These are phyloP conservation scores for Scleropages formosus DNA, from an alignment of 2,797 vertebrate species.

Conservation along the genomic window DNA sequence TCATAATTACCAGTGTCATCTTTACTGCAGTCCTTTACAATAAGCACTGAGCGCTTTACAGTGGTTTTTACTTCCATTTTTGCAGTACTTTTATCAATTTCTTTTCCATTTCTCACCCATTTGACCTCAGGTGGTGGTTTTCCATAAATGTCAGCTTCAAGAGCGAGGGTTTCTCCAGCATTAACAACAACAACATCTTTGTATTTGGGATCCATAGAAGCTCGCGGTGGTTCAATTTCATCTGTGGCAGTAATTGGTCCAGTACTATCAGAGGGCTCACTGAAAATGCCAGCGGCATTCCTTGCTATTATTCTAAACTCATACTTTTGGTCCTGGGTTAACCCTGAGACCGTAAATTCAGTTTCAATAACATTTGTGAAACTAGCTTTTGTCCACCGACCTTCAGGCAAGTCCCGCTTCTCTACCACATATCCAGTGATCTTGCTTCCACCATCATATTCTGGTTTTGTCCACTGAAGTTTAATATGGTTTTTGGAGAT, in stretches of 20 bases:
- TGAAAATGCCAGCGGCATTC: slow-evolving; percentile 90
- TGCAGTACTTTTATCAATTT: slow-evolving; percentile 78
- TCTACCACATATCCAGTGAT: slow-evolving; percentile 95
- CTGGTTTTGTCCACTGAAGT: slow-evolving; percentile 92
- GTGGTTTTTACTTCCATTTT: slow-evolving; percentile 90
- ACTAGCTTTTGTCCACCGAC: slow-evolving; percentile 93
- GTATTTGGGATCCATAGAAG: slow-evolving; percentile 95
- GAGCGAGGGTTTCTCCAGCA: slow-evolving; percentile 85
- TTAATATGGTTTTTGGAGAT: slow-evolving; percentile 86
- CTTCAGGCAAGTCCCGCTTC: slow-evolving; percentile 88
- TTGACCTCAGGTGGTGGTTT: slow-evolving; percentile 86
- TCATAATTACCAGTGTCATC: slow-evolving; percentile 88
- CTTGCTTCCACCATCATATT: slow-evolving; percentile 97
- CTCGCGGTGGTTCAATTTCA: slow-evolving; percentile 91
- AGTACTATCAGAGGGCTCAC: slow-evolving; percentile 90
- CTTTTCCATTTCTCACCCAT: slow-evolving; percentile 93
- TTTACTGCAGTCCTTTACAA: slow-evolving; percentile 89
- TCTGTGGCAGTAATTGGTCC: slow-evolving; percentile 92
- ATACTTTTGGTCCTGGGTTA: slow-evolving; percentile 88
- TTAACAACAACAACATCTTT: slow-evolving; percentile 87
- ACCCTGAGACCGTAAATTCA: slow-evolving; percentile 84
- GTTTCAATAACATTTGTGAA: slow-evolving; percentile 96
- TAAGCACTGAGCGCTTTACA: slow-evolving; percentile 77
- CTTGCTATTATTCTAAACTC: slow-evolving; percentile 98
- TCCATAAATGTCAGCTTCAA: slow-evolving; percentile 92